phyloP scores from a whole-genome alignment of 2,888 invertebrate genomes.

The Melanostoma mellinum region DNA sequence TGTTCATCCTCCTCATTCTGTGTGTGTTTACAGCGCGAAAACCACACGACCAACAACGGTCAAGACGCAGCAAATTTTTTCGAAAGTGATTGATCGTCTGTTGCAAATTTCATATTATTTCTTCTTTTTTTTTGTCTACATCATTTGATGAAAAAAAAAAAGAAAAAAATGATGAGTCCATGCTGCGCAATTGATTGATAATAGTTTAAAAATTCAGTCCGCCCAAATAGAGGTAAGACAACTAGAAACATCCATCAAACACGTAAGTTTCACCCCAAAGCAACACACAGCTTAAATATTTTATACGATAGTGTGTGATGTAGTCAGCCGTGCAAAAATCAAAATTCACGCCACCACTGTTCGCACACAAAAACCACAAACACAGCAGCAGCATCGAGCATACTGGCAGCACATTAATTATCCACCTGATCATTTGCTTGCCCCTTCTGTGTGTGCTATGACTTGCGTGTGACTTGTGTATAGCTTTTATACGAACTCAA shows the following conservation, averaged over 20 bases:
- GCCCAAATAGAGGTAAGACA: constrained; percentile 66
- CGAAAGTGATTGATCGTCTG: constrained; percentile 68
- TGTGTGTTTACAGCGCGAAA: constrained; percentile 17
- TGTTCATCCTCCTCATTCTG: constrained; percentile 60
- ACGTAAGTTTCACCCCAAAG: constrained; percentile 64
- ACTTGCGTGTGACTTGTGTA: not conserved
- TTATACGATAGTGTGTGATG: constrained; percentile 9
- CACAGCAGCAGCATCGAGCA: constrained; percentile 66
- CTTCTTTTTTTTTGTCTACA: constrained; percentile 15
- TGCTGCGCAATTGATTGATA: constrained; percentile 67
- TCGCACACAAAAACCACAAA: constrained; percentile 27
- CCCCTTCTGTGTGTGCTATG: constrained; percentile 31
- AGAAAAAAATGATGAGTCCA: constrained; percentile 63
- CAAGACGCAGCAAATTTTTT: constrained; percentile 23
- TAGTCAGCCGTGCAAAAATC: constrained; percentile 37
- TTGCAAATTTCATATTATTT: constrained; percentile 22
- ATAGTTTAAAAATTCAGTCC: constrained; percentile 72
- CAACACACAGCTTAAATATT: constrained; percentile 4
- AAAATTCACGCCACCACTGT: constrained; percentile 61
- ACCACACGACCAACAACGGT: not conserved
- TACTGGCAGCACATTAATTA: constrained; percentile 71
- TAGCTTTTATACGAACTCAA: not conserved
- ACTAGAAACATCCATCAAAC: constrained; percentile 68
- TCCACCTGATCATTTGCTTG: constrained; percentile 69
- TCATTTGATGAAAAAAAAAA: not conserved